Conservation (phyloP, 2,888 invertebrate genomes). For the Capitulum mitella region DNA sequence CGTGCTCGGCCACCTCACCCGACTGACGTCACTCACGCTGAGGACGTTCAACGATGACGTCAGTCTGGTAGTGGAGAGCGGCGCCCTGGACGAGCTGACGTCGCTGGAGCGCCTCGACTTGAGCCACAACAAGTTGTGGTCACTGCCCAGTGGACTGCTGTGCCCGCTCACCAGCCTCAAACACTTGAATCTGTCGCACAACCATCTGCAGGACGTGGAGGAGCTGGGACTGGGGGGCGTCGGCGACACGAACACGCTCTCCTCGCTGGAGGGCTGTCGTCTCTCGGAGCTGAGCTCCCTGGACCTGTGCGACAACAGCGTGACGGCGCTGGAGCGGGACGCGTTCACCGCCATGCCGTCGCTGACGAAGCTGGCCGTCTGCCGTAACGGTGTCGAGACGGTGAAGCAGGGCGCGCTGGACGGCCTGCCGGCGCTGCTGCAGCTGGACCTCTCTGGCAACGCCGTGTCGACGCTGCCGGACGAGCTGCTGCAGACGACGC, state of each 20-base stretch:
- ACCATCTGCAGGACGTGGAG: constrained; percentile 68
- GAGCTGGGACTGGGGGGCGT: constrained; percentile 58
- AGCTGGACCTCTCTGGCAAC: constrained; percentile 71
- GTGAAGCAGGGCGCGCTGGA: constrained; percentile 67
- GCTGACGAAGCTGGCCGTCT: constrained; percentile 60
- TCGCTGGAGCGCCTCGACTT: constrained; percentile 72
- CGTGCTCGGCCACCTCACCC: constrained; percentile 59
- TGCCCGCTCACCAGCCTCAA: constrained; percentile 60
- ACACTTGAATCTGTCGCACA: constrained; percentile 63
- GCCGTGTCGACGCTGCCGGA: constrained; percentile 67
- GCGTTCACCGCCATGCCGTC: constrained; percentile 52
- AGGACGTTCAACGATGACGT: constrained; percentile 70
- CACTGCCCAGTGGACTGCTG: constrained; percentile 62
- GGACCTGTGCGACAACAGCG: constrained; percentile 67
- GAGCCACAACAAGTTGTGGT: constrained; percentile 73
- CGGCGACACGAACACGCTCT: constrained; percentile 32
- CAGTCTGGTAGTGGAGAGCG: constrained; percentile 60
- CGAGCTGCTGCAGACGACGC: constrained; percentile 64
- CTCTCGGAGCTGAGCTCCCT: constrained; percentile 44
- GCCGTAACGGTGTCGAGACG: constrained; percentile 66
- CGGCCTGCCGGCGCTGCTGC: constrained; percentile 59
- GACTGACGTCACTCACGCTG: constrained; percentile 58
- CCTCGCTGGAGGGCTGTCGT: constrained; percentile 32
- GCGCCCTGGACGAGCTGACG: constrained; percentile 65
- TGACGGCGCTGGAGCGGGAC: constrained; percentile 60